These are phyloP conservation scores for Bibio marci DNA, from an alignment of 2,888 invertebrate genomes.

Conservation along the genomic window DNA sequence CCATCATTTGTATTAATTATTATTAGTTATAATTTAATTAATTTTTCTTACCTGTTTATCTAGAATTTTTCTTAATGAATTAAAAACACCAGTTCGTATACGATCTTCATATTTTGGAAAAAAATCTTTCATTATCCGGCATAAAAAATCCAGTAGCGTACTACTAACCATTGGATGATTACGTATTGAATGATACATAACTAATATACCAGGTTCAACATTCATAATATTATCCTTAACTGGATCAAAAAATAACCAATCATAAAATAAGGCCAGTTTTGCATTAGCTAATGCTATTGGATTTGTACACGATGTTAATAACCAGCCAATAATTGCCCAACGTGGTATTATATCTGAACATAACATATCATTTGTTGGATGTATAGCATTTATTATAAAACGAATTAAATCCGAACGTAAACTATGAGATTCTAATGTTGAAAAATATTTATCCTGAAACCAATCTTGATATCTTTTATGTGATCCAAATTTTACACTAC, in stretches of 20 bases:
- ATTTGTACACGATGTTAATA: slow-evolving; percentile 47
- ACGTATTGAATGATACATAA: slow-evolving; percentile 50
- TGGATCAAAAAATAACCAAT: slow-evolving; percentile 54
- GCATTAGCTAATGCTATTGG: slow-evolving; percentile 47
- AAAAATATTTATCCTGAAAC: slow-evolving; percentile 50
- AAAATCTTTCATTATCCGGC: slow-evolving; percentile 37
- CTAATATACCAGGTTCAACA: slow-evolving; percentile 49
- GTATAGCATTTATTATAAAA: slow-evolving; percentile 49
- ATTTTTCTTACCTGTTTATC: slow-evolving; percentile 54
- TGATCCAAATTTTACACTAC: slow-evolving; percentile 41
- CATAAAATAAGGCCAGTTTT: slow-evolving; percentile 48
- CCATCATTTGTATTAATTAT: background rate
- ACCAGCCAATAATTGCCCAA: slow-evolving; percentile 55
- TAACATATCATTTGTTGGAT: slow-evolving; percentile 49
- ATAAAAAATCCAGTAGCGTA: slow-evolving; percentile 47
- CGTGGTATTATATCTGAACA: slow-evolving; percentile 51
- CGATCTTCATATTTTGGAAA: slow-evolving; percentile 26
- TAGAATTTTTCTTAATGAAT: slow-evolving; percentile 26
- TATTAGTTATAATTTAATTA: too few species aligned
- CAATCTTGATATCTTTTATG: slow-evolving; percentile 54
- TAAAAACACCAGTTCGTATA: slow-evolving; percentile 30
- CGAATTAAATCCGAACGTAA: slow-evolving; percentile 50
- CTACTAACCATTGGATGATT: slow-evolving; percentile 47
- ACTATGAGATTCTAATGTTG: slow-evolving; percentile 48
- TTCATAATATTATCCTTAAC: slow-evolving; percentile 52